A percentile compares a stretch with the other conserved stretches of the same genome.
These are phyloP conservation scores for Tolmerus cingulatus DNA, from an alignment of 2,888 invertebrate genomes.

Conservation along the genomic window DNA sequence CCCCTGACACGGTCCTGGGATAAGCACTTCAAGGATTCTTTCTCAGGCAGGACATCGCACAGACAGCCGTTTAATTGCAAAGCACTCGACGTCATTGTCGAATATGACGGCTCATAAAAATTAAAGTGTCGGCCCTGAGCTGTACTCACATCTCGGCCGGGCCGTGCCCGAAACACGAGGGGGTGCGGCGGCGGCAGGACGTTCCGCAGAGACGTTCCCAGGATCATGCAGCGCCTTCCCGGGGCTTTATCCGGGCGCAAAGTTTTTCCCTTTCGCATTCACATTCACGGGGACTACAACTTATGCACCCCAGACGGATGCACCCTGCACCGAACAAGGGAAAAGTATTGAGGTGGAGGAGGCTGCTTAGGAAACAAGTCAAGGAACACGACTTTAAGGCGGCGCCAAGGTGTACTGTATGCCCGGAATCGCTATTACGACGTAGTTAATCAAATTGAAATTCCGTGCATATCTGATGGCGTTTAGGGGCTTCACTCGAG, in stretches of 20 bases:
- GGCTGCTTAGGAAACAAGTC: slow-evolving; percentile 4
- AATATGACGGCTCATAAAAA: slow-evolving; percentile 20
- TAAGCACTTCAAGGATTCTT: not conserved
- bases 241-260: not conserved
- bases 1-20: not conserved
- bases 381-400: slow-evolving; percentile 3
- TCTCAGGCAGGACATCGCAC: slow-evolving; percentile 1
- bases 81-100: not conserved
- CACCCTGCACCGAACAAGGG: not conserved
- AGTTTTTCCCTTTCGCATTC: slow-evolving; percentile 9
- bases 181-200: not conserved
- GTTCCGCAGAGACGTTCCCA: not conserved
- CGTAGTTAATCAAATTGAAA: slow-evolving; percentile 17
- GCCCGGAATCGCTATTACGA: not conserved
- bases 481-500: not conserved
- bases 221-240: slow-evolving; percentile 2
- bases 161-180: not conserved
- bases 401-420: not conserved
- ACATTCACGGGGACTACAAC: not conserved
- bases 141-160: not conserved
- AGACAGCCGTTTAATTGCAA: slow-evolving; percentile 16
- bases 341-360: not conserved
- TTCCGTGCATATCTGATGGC: slow-evolving; percentile 22
- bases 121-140: not conserved
- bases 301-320: not conserved